Evolutionary conservation across 2,888 invertebrate species (phyloP).

Genomic region (Tortrix viridana): DNA sequence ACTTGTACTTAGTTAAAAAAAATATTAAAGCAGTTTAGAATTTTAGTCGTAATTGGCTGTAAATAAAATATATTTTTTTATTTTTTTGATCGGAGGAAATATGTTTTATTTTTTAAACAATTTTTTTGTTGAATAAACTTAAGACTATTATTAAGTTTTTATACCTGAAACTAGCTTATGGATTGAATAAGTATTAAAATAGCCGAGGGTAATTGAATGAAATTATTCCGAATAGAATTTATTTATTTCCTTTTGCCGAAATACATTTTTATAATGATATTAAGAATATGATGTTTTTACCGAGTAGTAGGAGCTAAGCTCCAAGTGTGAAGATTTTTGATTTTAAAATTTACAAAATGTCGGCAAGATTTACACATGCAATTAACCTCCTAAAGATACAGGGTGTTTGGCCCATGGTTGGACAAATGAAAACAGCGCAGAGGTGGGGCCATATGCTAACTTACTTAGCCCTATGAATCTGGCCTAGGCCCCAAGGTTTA

Average conservation of each 20-base stretch:
- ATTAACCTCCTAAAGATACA: not conserved
- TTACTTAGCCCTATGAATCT: no score
- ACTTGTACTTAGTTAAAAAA: no score
- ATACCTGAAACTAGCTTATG: not conserved
- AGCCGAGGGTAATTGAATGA: not conserved
- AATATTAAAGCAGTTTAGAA: no score
- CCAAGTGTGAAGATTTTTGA: not conserved
- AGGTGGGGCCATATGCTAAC: no score
- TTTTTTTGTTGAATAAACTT: not conserved
- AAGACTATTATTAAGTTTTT: not conserved
- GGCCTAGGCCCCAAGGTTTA: no score
- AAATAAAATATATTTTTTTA: not conserved
- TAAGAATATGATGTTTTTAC: not conserved
- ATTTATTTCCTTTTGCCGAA: not conserved
- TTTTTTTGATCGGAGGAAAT: not conserved
- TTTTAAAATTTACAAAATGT: not conserved
- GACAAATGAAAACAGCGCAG: no score
- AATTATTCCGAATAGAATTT: conserved; percentile 4
- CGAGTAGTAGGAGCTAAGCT: conserved; percentile 1
- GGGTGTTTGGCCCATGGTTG: no score
- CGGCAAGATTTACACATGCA: not conserved
- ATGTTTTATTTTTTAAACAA: not conserved
- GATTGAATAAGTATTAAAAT: not conserved
- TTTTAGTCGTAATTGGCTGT: conserved; percentile 1
- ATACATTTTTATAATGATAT: conserved; percentile 9